phyloP scores from a whole-genome alignment of 2,797 vertebrate species.

The Xiphophorus birchmanni region DNA sequence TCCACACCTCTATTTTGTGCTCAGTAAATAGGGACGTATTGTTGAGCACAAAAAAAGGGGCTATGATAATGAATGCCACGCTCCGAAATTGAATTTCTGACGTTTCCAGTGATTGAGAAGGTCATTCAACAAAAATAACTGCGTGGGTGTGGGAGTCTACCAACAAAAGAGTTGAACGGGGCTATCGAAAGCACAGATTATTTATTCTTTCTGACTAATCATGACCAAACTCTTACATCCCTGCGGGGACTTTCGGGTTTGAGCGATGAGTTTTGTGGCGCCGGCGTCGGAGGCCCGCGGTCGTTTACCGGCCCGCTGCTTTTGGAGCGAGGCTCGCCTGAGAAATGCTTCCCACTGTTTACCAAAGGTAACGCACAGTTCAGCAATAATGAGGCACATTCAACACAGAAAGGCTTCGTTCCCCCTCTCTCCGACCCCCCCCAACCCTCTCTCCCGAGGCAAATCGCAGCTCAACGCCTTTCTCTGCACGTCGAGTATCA shows the following conservation, averaged over 20 bases:
- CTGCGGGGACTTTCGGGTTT: constrained; percentile 56
- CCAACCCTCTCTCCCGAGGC: constrained; percentile 40
- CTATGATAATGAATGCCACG: constrained; percentile 64
- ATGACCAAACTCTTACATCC: constrained; percentile 54
- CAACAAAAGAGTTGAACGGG: constrained; percentile 53
- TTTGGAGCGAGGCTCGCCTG: constrained; percentile 53
- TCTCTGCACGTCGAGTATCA: constrained; percentile 60
- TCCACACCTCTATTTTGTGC: constrained; percentile 10
- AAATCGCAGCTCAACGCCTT: constrained; percentile 65
- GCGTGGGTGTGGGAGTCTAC: constrained; percentile 56
- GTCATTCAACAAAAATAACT: constrained; percentile 69
- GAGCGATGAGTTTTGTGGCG: constrained; percentile 52
- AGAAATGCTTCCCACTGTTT: constrained; percentile 71
- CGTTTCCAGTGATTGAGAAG: constrained; percentile 70
- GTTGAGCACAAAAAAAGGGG: constrained; percentile 33
- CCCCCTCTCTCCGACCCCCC: background rate
- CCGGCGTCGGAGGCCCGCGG: constrained; percentile 17
- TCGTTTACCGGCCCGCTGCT: constrained; percentile 59
- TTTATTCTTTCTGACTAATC: constrained; percentile 71
- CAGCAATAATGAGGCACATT: constrained; percentile 68
- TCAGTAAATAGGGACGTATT: constrained; percentile 48
- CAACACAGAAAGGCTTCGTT: constrained; percentile 59
- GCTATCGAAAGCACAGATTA: constrained; percentile 55
- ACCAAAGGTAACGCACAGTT: constrained; percentile 78
- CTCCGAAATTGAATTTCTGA: constrained; percentile 67